These are phyloP conservation scores for Elaphurus davidianus DNA, from an alignment of 2,113 vertebrate genomes.

Conservation along the genomic window DNA sequence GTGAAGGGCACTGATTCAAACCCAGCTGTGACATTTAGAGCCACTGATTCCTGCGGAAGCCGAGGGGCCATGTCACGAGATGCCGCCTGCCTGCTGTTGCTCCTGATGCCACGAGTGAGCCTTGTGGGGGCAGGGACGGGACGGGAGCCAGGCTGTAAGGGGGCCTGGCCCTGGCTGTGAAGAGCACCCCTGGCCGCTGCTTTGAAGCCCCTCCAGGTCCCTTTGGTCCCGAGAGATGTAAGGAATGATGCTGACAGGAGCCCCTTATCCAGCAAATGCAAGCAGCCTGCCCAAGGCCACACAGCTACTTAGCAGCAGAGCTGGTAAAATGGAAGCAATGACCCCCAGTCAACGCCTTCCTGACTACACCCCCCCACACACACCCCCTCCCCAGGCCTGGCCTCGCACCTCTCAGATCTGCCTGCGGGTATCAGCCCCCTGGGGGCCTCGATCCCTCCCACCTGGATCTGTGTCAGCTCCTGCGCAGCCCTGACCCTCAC, in stretches of 20 bases:
- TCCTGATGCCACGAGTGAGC: rapidly evolving
- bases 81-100: background rate
- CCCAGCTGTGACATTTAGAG: conserved; percentile 24
- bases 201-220: background rate
- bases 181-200: background rate
- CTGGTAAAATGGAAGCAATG: background rate
- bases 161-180: background rate
- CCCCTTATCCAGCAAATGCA: background rate
- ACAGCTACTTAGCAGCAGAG: background rate
- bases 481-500: background rate
- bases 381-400: rapidly evolving
- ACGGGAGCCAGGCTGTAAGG: background rate
- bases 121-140: rapidly evolving
- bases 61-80: background rate
- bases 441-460: background rate
- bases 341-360: background rate
- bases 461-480: rapidly evolving
- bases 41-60: conserved; percentile 15
- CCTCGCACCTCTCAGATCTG: rapidly evolving
- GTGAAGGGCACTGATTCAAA: background rate
- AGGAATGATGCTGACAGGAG: background rate
- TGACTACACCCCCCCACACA: rapidly evolving
- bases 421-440: background rate
- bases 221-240: background rate
- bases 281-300: background rate